Evolutionary conservation across 2,797 vertebrate species (phyloP).

Genomic region (Pangasius krempfi): DNA sequence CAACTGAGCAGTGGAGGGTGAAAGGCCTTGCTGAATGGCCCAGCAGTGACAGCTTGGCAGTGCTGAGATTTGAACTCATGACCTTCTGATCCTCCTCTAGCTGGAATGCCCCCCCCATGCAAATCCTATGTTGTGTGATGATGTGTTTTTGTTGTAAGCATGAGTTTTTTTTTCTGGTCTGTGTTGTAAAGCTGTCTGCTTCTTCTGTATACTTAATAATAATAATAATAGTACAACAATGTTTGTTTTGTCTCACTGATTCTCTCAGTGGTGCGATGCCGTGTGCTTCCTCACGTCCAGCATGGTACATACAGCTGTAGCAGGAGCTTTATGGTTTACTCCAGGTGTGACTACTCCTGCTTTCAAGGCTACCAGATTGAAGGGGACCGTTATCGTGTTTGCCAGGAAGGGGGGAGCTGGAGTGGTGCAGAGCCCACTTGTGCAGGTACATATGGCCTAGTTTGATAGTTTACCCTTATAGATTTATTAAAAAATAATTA

Average conservation of each 20-base stretch:
- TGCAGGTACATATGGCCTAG: conserved; percentile 77
- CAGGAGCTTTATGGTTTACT: conserved; percentile 83
- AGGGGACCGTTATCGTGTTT: conserved; percentile 82
- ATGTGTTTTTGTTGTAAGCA: background rate
- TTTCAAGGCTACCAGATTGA: conserved; percentile 85
- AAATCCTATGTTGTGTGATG: background rate
- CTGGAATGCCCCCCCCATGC: background rate
- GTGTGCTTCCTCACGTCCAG: conserved; percentile 77
- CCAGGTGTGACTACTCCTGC: conserved; percentile 89
- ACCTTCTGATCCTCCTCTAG: no score
- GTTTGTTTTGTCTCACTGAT: conserved; percentile 41
- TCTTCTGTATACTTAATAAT: background rate
- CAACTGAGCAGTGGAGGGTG: no score
- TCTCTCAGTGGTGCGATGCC: conserved; percentile 84
- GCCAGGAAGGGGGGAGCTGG: conserved; percentile 84
- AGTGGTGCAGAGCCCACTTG: conserved; percentile 87
- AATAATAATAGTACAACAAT: background rate
- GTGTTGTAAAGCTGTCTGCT: background rate
- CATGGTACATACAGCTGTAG: conserved; percentile 88
- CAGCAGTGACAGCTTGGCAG: no score
- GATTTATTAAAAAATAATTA: no score
- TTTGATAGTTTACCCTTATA: background rate
- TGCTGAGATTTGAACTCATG: no score
- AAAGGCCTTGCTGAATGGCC: no score
- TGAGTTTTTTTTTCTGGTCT: background rate